Percentiles rank a stretch among this genome's conserved stretches.
Evolutionary conservation across 2,888 invertebrate genomes (phyloP).

Genomic region (Melanchra persicariae): DNA sequence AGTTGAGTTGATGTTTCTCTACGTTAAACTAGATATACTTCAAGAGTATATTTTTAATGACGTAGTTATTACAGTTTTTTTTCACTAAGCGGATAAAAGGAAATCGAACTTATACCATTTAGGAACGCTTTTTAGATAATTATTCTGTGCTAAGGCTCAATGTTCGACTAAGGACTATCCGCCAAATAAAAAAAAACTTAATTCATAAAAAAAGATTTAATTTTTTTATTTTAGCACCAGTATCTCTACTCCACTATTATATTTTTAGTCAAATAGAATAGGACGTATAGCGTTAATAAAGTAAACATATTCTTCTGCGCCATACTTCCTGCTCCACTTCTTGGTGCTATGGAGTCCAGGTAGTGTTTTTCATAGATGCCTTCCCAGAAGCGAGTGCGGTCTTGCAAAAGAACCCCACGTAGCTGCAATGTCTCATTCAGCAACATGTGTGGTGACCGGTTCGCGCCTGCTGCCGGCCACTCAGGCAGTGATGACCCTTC

Average conservation of each 20-base stretch:
- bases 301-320: neutral
- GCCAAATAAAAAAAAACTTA: too few relatives aligned
- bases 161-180: too few relatives aligned
- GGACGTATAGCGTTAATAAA: neutral
- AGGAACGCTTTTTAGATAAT: too few relatives aligned
- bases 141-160: too few relatives aligned
- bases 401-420: constrained; percentile 61
- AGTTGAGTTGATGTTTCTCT: constrained; percentile 40
- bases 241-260: neutral
- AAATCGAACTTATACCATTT: too few relatives aligned
- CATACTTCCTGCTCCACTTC: constrained; percentile 8
- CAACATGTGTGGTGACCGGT: constrained; percentile 72
- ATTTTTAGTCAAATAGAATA: too few relatives aligned
- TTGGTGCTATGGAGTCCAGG: constrained; percentile 68
- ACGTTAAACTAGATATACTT: constrained; percentile 18
- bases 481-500: constrained; percentile 60
- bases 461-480: constrained; percentile 70
- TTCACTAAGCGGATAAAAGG: too few relatives aligned
- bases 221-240: too few relatives aligned
- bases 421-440: constrained; percentile 66
- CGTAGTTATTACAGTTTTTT: neutral
- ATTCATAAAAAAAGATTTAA: too few relatives aligned
- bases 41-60: neutral
- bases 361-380: constrained; percentile 73
- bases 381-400: constrained; percentile 73